A percentile compares a stretch with the other conserved stretches of the same genome.
phyloP scores from a whole-genome alignment of 2,888 invertebrate species.

The Empis livida region DNA sequence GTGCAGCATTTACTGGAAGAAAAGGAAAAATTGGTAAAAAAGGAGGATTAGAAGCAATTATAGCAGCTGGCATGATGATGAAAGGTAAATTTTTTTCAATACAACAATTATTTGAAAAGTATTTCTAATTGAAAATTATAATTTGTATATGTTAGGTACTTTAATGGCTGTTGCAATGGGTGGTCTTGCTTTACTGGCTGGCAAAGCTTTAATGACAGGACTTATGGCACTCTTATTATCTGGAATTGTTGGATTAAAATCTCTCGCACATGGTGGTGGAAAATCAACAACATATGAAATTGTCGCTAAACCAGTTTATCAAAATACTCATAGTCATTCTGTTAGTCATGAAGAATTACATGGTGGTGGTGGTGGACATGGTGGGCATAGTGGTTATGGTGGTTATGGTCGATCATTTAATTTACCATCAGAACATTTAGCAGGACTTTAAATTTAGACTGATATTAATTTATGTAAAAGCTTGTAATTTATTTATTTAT shows the following conservation, averaged over 20 bases:
- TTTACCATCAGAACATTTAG: not conserved
- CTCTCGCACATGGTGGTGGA: constrained; percentile 50
- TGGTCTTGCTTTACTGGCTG: constrained; percentile 63
- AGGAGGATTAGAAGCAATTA: constrained; percentile 38
- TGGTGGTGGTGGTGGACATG: constrained; percentile 43
- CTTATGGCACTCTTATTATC: constrained; percentile 67
- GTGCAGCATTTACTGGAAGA: constrained; percentile 42
- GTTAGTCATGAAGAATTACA: constrained; percentile 47
- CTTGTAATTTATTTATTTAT: not conserved
- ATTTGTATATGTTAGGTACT: constrained; percentile 41
- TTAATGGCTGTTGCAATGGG: constrained; percentile 61
- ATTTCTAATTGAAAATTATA: not conserved
- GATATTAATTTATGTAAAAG: not conserved
- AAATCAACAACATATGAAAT: constrained; percentile 74
- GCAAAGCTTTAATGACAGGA: constrained; percentile 72
- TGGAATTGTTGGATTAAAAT: constrained; percentile 62
- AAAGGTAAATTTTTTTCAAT: constrained; percentile 38
- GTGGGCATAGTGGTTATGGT: constrained; percentile 21
- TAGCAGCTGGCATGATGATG: constrained; percentile 48
- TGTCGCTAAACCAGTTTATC: constrained; percentile 67
- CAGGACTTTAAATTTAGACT: not conserved
- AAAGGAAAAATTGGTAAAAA: constrained; percentile 43
- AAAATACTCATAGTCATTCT: constrained; percentile 47
- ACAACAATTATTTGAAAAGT: not conserved
- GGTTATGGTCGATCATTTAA: constrained; percentile 30